phyloP scores from a whole-genome alignment of 1,140 invertebrate species.

The Brachionus sp. region DNA sequence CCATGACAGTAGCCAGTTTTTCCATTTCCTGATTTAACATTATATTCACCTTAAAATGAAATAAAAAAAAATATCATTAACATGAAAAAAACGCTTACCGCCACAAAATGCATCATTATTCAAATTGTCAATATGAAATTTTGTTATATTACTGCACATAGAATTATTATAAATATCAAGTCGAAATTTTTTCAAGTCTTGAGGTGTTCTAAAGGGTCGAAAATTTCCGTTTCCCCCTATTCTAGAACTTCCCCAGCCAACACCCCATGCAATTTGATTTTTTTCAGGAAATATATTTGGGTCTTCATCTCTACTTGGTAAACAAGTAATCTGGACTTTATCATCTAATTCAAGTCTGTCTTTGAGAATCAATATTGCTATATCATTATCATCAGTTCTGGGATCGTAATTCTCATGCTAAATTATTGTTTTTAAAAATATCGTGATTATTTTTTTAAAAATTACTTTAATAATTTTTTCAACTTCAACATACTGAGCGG shows the following conservation, averaged over 20 bases:
- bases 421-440: background rate
- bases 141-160: background rate
- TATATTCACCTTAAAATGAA: background rate
- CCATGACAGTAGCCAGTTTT: conserved; percentile 24
- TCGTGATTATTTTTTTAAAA: too few species aligned
- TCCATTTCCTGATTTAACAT: background rate
- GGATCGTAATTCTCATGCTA: conserved; percentile 5
- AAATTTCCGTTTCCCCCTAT: background rate
- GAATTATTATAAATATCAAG: background rate
- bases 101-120: conserved; percentile 22
- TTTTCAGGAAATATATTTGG: background rate
- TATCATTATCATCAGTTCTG: conserved; percentile 11
- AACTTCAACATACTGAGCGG: background rate
- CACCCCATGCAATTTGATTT: conserved; percentile 9
- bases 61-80: background rate
- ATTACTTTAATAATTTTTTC: conserved; percentile 36
- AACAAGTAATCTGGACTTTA: background rate
- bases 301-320: background rate
- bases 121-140: background rate
- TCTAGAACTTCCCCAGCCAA: conserved; percentile 2
- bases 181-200: background rate
- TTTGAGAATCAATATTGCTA: background rate
- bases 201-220: background rate
- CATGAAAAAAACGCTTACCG: background rate
- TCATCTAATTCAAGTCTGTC: conserved; percentile 18